These are phyloP conservation scores for Abrostola tripartita DNA, from an alignment of 2,888 invertebrate species.

Conservation along the genomic window DNA sequence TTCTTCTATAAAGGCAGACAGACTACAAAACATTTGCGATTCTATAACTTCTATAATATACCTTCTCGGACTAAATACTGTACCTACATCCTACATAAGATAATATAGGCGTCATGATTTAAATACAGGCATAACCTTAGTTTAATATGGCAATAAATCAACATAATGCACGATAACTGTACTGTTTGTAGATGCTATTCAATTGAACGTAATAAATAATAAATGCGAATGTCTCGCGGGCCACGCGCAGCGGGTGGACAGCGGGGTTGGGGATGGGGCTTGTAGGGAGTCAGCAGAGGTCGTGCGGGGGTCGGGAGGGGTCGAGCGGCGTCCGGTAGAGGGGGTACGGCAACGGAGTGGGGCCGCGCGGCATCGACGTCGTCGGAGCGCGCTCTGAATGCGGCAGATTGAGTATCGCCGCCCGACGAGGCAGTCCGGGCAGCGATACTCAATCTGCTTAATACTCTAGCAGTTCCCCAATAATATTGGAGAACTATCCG, in stretches of 20 bases:
- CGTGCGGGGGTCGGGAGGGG: too few species aligned
- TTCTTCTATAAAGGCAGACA: too few species aligned
- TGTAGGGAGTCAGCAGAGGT: background rate
- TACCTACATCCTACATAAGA: too few species aligned
- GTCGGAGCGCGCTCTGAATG: background rate
- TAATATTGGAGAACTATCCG: too few species aligned
- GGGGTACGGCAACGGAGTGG: background rate
- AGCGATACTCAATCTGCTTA: constrained; percentile 5
- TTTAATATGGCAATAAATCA: background rate
- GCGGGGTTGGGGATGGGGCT: background rate
- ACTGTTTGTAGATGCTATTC: background rate
- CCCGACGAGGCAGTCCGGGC: background rate
- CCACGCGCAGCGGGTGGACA: background rate
- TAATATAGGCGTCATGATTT: too few species aligned
- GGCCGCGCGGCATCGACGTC: background rate
- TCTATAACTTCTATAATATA: too few species aligned
- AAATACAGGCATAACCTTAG: too few species aligned
- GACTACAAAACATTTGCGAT: too few species aligned
- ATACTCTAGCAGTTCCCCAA: background rate
- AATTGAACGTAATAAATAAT: constrained; percentile 5
- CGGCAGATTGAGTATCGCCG: constrained; percentile 3
- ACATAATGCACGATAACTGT: background rate
- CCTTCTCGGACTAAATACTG: too few species aligned
- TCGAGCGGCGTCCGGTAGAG: too few species aligned
- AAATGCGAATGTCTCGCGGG: constrained; percentile 1